These are phyloP conservation scores for Rhombomys opimus DNA, from an alignment of 2,113 vertebrate species.

Conservation along the genomic window DNA sequence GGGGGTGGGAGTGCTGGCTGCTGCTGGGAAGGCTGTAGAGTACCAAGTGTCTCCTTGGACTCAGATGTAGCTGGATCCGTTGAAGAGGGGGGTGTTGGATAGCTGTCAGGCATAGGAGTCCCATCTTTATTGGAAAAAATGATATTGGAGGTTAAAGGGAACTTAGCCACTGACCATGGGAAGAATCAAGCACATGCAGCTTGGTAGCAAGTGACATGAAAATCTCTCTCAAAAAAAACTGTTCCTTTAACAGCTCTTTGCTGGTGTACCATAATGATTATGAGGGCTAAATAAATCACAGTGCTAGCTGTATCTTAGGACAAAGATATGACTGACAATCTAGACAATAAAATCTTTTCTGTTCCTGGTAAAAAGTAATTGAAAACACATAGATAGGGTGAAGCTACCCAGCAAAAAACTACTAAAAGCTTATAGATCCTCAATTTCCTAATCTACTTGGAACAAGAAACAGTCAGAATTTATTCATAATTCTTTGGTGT, in stretches of 20 bases:
- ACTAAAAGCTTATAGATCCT: neutral
- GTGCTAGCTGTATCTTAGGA: slow-evolving; percentile 22
- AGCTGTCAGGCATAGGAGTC: slow-evolving; percentile 91
- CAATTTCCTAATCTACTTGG: neutral
- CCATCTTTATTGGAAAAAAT: slow-evolving; percentile 84
- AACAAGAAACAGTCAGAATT: slow-evolving; percentile 21
- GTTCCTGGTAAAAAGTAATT: slow-evolving; percentile 14
- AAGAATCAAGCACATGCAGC: slow-evolving; percentile 32
- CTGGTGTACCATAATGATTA: neutral
- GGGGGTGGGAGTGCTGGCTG: slow-evolving; percentile 89
- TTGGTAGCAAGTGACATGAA: neutral
- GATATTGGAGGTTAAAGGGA: slow-evolving; percentile 61
- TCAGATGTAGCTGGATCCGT: slow-evolving; percentile 92
- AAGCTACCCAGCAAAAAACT: slow-evolving; percentile 5
- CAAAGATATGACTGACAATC: neutral
- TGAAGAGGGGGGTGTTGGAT: slow-evolving; percentile 92
- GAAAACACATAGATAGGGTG: neutral
- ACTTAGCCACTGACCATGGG: slow-evolving; percentile 31
- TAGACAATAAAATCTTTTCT: slow-evolving; percentile 58
- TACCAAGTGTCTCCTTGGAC: slow-evolving; percentile 88
- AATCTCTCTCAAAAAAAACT: neutral
- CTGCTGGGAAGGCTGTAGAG: slow-evolving; percentile 91
- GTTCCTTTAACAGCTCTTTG: slow-evolving; percentile 28
- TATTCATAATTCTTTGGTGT: neutral
- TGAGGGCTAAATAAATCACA: slow-evolving; percentile 42